phyloP scores from a whole-genome alignment of 1,140 invertebrate species.

The Scaptodrosophila lebanonensis region DNA sequence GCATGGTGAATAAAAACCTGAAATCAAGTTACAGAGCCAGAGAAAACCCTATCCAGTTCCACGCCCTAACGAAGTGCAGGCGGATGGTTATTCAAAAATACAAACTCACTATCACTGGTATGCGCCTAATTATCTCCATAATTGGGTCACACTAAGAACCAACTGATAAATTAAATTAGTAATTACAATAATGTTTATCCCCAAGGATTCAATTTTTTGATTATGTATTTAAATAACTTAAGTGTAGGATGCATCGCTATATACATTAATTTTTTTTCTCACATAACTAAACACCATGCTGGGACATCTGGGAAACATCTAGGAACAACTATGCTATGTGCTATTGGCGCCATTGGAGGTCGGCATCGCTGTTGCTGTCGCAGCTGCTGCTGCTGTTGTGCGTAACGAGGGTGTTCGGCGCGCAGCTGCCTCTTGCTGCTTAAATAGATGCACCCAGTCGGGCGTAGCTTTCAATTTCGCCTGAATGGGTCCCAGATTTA shows the following conservation, averaged over 20 bases:
- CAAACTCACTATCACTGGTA: no score
- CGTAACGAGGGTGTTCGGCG: background rate
- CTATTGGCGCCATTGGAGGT: background rate
- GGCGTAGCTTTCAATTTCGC: slow-evolving; percentile 75
- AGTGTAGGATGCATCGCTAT: background rate
- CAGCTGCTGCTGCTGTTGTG: slow-evolving; percentile 1
- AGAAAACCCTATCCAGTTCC: no score
- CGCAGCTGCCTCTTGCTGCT: slow-evolving; percentile 46
- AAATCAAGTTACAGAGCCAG: no score
- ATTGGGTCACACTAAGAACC: no score
- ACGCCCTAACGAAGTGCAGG: no score
- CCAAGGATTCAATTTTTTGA: no score
- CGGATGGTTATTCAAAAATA: no score
- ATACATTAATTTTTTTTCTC: slow-evolving; percentile 4
- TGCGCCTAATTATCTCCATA: no score
- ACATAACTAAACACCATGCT: background rate
- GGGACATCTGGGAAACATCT: background rate
- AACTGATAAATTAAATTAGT: no score
- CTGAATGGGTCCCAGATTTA: slow-evolving; percentile 73
- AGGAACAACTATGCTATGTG: slow-evolving; percentile 33
- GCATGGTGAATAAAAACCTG: no score
- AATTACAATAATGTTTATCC: no score
- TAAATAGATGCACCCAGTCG: slow-evolving; percentile 76
- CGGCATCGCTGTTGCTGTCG: no score
- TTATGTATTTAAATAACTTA: slow-evolving; percentile 23